Conservation (phyloP, 2,113 vertebrate species). For the Sterrhoptilus dennistouni region DNA sequence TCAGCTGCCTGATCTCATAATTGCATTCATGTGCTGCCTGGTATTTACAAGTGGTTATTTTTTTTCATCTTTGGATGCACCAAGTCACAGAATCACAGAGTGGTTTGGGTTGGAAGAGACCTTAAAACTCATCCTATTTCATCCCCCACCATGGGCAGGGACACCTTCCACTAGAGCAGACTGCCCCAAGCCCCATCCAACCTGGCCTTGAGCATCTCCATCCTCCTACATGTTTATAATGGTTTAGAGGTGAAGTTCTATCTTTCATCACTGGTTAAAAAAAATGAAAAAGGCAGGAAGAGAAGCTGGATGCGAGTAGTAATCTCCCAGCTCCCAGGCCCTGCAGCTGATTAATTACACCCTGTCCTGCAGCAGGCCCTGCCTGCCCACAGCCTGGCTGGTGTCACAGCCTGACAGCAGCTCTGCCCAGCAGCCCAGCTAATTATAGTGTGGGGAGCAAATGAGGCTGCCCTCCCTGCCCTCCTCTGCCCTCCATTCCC, state of each 20-base stretch:
- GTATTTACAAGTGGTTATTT: not conserved
- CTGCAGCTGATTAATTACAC: conserved; percentile 2
- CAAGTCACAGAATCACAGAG: not conserved
- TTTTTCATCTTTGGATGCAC: not conserved
- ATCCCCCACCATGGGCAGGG: not conserved
- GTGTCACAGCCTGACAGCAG: not conserved
- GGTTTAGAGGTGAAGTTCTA: not conserved
- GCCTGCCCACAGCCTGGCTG: not conserved
- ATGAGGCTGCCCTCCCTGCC: not conserved
- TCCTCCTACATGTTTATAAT: not conserved
- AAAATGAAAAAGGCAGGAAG: not conserved
- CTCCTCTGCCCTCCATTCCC: not conserved
- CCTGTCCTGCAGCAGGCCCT: not conserved
- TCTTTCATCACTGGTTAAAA: not conserved
- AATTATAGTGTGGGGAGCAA: not conserved
- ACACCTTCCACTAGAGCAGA: not conserved
- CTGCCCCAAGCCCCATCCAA: not conserved
- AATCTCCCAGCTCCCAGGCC: not conserved
- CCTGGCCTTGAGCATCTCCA: not conserved
- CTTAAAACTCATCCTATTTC: not conserved
- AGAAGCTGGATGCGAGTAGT: not conserved
- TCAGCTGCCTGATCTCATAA: not conserved
- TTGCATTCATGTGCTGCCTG: not conserved
- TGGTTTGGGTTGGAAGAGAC: not conserved
- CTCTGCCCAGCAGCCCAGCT: not conserved